Conservation (phyloP, 2,888 invertebrate genomes). For the Linnaemya vulpina region DNA sequence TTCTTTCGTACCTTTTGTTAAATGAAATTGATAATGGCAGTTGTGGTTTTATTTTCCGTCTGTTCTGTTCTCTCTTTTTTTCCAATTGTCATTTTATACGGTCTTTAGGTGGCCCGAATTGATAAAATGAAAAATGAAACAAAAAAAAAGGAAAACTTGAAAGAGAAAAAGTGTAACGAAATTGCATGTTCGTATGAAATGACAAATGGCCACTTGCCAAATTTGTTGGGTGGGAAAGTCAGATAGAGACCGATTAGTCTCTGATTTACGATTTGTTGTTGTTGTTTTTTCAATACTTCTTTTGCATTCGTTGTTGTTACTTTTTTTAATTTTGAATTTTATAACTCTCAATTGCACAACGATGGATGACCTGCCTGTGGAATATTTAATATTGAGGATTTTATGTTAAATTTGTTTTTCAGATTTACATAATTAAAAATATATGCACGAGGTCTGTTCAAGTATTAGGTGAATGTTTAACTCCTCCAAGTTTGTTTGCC, state of each 20-base stretch:
- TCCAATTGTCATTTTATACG: constrained; percentile 25
- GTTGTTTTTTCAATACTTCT: background rate
- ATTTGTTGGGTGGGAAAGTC: constrained; percentile 41
- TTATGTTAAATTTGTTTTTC: no score
- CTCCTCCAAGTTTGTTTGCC: no score
- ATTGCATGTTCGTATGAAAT: constrained; percentile 35
- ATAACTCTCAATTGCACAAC: background rate
- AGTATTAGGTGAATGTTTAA: background rate
- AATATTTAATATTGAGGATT: no score
- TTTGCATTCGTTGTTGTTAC: background rate
- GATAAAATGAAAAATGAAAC: constrained; percentile 22
- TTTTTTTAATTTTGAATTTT: constrained; percentile 15
- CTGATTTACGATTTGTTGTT: constrained; percentile 28
- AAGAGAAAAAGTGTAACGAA: constrained; percentile 17
- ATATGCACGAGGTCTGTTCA: no score
- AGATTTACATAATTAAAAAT: no score
- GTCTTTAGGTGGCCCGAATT: constrained; percentile 45
- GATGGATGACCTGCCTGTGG: no score
- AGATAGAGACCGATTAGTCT: constrained; percentile 15
- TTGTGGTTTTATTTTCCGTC: constrained; percentile 37
- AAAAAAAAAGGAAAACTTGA: constrained; percentile 7
- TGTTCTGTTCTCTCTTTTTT: background rate
- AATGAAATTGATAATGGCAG: constrained; percentile 53
- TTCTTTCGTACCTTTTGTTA: background rate
- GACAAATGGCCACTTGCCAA: constrained; percentile 68